Evolutionary conservation across 2,113 vertebrate species (phyloP).

Genomic region (Acinonyx jubatus): DNA sequence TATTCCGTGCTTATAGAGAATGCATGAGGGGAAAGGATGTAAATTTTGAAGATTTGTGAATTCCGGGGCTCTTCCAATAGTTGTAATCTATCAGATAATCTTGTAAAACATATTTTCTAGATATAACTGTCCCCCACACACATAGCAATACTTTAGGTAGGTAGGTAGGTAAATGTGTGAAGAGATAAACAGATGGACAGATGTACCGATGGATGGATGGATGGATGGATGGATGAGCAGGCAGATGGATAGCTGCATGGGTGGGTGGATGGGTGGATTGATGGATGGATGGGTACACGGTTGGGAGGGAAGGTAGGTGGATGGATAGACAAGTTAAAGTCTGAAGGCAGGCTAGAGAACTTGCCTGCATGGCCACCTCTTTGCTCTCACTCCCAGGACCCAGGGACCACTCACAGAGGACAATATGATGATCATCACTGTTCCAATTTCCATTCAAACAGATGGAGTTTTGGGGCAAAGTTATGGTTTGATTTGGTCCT

Average conservation of each 20-base stretch:
- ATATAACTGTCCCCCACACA: not conserved
- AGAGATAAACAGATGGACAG: not conserved
- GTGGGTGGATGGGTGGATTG: not conserved
- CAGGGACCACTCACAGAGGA: conserved; percentile 87
- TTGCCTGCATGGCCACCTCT: conserved; percentile 86
- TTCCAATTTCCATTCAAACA: conserved; percentile 88
- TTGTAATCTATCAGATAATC: not conserved
- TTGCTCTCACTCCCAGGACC: conserved; percentile 85
- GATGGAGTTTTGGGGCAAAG: conserved; percentile 85
- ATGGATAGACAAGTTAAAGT: not conserved
- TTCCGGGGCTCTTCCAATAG: not conserved
- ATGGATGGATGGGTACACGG: not conserved
- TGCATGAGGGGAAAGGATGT: not conserved
- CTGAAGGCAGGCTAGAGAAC: not conserved
- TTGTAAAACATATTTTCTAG: not conserved
- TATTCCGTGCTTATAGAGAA: not conserved
- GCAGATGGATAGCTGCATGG: not conserved
- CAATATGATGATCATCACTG: conserved; percentile 87
- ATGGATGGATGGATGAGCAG: not conserved
- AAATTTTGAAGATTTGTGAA: not conserved
- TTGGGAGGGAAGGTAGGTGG: rapidly evolving
- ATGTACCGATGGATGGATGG: not conserved
- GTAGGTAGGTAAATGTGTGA: not conserved
- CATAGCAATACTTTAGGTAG: not conserved
- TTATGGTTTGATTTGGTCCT: conserved; percentile 86